Conservation (phyloP, 23 tunicate species). For the Ascidia mentula region DNA sequence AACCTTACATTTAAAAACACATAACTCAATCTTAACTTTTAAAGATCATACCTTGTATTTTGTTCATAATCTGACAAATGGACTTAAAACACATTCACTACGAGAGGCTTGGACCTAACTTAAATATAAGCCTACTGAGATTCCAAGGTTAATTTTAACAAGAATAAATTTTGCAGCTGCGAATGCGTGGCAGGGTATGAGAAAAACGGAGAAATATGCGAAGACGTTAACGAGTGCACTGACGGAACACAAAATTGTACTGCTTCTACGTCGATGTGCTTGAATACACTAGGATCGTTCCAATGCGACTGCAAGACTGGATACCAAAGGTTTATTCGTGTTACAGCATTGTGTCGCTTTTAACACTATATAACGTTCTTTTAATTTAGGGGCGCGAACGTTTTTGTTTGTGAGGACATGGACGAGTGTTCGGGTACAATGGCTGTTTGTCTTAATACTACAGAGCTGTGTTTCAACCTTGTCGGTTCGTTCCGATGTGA, state of each 20-base stretch:
- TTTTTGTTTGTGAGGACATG: constrained; percentile 30
- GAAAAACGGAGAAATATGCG: constrained; percentile 13
- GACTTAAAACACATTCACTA: too few species aligned
- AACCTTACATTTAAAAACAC: too few species aligned
- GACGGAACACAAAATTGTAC: constrained; percentile 22
- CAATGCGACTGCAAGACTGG: constrained; percentile 37
- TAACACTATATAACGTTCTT: too few species aligned
- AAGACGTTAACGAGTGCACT: constrained; percentile 50
- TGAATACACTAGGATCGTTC: constrained; percentile 29
- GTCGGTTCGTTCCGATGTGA: constrained; percentile 29
- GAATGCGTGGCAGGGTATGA: constrained; percentile 32
- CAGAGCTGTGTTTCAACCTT: constrained; percentile 31
- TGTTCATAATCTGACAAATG: too few species aligned
- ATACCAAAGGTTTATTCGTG: constrained; percentile 36
- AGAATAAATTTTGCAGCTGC: constrained; percentile 47
- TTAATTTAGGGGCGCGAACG: neutral
- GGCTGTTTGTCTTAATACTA: constrained; percentile 12
- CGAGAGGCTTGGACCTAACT: too few species aligned
- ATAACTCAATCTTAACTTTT: too few species aligned
- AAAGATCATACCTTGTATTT: too few species aligned
- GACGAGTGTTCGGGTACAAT: constrained; percentile 30
- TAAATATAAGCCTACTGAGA: too few species aligned
- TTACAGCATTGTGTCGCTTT: too few species aligned
- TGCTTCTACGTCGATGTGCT: constrained; percentile 13
- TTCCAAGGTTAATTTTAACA: too few species aligned